These are phyloP conservation scores for Corvus moneduloides DNA, from an alignment of 2,113 vertebrate genomes.

Conservation along the genomic window DNA sequence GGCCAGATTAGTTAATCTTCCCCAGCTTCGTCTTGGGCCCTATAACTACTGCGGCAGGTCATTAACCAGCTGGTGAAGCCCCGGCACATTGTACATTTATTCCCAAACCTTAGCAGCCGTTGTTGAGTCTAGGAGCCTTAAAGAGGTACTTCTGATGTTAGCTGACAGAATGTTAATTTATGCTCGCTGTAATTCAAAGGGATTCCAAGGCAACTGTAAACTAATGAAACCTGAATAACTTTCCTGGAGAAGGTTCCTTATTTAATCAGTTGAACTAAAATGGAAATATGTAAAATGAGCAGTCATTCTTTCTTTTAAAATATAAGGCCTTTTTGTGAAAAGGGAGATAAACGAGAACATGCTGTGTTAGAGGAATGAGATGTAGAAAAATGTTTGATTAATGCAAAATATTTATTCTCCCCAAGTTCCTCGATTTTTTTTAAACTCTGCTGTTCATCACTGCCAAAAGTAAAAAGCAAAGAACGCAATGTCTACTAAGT, in stretches of 20 bases:
- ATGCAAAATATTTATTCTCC: constrained; percentile 46
- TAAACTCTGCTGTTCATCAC: constrained; percentile 41
- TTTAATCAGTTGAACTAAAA: constrained; percentile 63
- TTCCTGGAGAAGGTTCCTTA: constrained; percentile 38
- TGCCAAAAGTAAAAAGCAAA: constrained; percentile 38
- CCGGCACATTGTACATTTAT: constrained; percentile 68
- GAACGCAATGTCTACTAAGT: neutral
- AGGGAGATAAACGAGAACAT: constrained; percentile 52
- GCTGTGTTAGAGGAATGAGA: neutral
- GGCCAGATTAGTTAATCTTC: constrained; percentile 53
- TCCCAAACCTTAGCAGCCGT: constrained; percentile 68
- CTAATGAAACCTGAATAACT: constrained; percentile 70
- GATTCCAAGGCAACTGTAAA: constrained; percentile 71
- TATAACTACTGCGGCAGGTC: constrained; percentile 55
- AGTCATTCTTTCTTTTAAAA: neutral
- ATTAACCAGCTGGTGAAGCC: constrained; percentile 69
- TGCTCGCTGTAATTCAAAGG: constrained; percentile 67
- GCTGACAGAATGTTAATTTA: constrained; percentile 72
- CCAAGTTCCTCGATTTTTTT: neutral
- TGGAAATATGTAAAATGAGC: constrained; percentile 44
- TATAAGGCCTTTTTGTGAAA: neutral
- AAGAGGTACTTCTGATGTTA: constrained; percentile 71
- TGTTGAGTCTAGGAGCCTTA: constrained; percentile 67
- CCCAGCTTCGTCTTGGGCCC: constrained; percentile 64
- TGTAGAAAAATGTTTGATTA: constrained; percentile 34